phyloP scores from a whole-genome alignment of 2,113 vertebrate species.

The Hypomesus transpacificus region DNA sequence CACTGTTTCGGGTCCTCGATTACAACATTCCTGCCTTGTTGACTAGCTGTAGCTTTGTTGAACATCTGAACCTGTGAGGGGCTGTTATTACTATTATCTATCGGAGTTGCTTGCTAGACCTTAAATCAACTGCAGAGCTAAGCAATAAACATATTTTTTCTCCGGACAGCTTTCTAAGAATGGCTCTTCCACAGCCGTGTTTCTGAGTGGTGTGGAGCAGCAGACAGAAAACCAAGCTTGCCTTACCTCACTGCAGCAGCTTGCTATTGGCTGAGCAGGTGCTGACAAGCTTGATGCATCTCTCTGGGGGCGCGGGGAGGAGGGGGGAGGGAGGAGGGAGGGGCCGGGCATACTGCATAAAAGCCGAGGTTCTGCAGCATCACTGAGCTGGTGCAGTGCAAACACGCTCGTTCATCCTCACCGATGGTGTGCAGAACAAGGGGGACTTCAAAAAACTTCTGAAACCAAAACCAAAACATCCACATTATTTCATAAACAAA shows the following conservation, averaged over 20 bases:
- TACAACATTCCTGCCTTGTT: no score
- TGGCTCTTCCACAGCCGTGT: constrained; percentile 33
- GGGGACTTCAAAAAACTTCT: constrained; percentile 72
- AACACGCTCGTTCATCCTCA: constrained; percentile 69
- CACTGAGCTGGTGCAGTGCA: constrained; percentile 77
- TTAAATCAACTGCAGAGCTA: no score
- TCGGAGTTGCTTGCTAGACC: neutral
- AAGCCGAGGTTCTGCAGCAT: constrained; percentile 72
- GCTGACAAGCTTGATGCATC: constrained; percentile 57
- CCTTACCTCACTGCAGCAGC: constrained; percentile 62
- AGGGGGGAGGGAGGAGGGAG: neutral
- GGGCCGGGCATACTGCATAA: constrained; percentile 60
- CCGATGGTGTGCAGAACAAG: constrained; percentile 78
- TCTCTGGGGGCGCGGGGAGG: constrained; percentile 10
- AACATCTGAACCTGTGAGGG: neutral
- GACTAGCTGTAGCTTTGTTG: neutral
- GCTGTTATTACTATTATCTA: neutral
- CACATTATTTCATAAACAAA: constrained; percentile 50
- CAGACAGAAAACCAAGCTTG: constrained; percentile 52
- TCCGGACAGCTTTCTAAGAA: constrained; percentile 3
- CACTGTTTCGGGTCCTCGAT: constrained; percentile 22
- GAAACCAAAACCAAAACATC: constrained; percentile 56
- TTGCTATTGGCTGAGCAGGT: constrained; percentile 65
- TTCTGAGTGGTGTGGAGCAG: constrained; percentile 24
- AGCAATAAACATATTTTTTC: neutral